These are phyloP conservation scores for Anthoscopus minutus DNA, from an alignment of 2,113 vertebrate species.

Conservation along the genomic window DNA sequence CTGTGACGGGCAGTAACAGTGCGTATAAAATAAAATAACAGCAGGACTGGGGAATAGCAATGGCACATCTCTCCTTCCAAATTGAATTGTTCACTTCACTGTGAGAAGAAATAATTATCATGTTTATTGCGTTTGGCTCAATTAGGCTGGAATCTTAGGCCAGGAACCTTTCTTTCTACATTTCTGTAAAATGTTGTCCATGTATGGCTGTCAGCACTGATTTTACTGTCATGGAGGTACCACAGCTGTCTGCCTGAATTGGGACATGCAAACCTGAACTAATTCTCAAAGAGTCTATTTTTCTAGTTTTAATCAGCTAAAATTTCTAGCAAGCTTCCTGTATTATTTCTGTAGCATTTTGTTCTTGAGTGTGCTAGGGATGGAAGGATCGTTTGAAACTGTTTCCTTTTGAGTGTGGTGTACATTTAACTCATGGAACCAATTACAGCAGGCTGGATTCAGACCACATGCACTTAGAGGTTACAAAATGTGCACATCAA, in stretches of 20 bases:
- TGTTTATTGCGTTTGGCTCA: constrained; percentile 55
- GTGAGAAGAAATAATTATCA: constrained; percentile 54
- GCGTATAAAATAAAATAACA: constrained; percentile 59
- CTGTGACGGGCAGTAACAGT: constrained; percentile 25
- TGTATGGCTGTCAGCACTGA: constrained; percentile 6
- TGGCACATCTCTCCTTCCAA: constrained; percentile 46
- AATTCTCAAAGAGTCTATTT: background rate
- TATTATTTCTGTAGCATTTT: background rate
- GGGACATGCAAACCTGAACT: background rate
- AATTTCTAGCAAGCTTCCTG: background rate
- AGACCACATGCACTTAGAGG: background rate
- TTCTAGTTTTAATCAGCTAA: background rate
- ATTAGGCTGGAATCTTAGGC: constrained; percentile 52
- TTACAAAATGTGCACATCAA: background rate
- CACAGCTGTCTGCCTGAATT: background rate
- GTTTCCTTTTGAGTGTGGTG: background rate
- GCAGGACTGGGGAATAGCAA: constrained; percentile 35
- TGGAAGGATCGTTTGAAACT: background rate
- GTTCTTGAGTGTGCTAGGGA: background rate
- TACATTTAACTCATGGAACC: background rate
- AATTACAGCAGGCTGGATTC: background rate
- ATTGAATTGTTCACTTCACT: constrained; percentile 57
- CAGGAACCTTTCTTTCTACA: constrained; percentile 44
- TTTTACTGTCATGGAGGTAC: background rate
- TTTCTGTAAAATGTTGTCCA: constrained; percentile 18